Evolutionary conservation across 2,888 invertebrate genomes (phyloP).

Genomic region (Melangyna quadrimaculata): DNA sequence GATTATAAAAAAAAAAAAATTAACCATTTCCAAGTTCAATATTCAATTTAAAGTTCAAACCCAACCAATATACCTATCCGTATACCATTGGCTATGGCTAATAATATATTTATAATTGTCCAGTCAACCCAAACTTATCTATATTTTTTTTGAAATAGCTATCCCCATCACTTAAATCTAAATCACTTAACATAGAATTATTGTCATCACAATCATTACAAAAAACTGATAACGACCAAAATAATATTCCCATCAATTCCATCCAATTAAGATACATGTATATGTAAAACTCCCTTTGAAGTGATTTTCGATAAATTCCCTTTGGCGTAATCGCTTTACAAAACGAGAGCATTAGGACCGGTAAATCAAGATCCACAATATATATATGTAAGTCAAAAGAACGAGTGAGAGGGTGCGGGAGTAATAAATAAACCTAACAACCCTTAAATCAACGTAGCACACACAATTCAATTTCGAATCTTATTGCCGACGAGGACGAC

Average conservation of each 20-base stretch:
- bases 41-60: not conserved
- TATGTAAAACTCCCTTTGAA: constrained; percentile 65
- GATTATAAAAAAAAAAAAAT: too few species aligned
- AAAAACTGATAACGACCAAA: constrained; percentile 14
- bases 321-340: constrained; percentile 67
- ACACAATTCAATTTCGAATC: constrained; percentile 43
- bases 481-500: constrained; percentile 3
- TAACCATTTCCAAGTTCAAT: too few species aligned
- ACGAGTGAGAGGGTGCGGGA: constrained; percentile 10
- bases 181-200: constrained; percentile 29
- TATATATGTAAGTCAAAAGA: too few species aligned
- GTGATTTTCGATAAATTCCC: constrained; percentile 64
- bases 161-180: constrained; percentile 3
- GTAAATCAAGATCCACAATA: constrained; percentile 52
- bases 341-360: constrained; percentile 56
- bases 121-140: not conserved
- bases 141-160: not conserved
- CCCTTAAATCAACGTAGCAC: constrained; percentile 62
- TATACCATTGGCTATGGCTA: not conserved
- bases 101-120: not conserved
- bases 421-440: constrained; percentile 70
- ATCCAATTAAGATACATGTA: constrained; percentile 65
- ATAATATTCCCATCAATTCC: constrained; percentile 58
- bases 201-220: constrained; percentile 43
- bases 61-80: not conserved